These are phyloP conservation scores for Rhabditoides inermis DNA, from an alignment of 2,888 invertebrate genomes.

Conservation along the genomic window DNA sequence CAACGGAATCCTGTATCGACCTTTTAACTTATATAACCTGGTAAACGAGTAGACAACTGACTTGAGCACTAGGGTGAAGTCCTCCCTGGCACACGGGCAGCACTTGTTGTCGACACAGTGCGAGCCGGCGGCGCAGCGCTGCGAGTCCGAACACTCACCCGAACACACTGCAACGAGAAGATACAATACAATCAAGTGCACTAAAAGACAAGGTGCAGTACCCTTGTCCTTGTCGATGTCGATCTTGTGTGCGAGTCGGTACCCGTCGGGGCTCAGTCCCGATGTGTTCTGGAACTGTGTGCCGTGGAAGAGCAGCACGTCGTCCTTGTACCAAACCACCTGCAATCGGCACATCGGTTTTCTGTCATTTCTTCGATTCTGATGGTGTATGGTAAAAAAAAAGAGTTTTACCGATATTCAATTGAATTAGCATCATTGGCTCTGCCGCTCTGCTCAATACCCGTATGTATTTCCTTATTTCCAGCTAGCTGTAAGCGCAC, in stretches of 20 bases:
- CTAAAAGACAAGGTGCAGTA: conserved; percentile 1
- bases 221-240: conserved; percentile 30
- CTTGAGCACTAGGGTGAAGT: conserved; percentile 44
- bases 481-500: no score
- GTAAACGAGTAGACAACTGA: no score
- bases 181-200: neutral
- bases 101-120: conserved; percentile 34
- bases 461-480: no score
- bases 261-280: conserved; percentile 28
- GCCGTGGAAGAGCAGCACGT: conserved; percentile 39
- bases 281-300: conserved; percentile 36
- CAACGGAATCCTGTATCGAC: no score
- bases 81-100: conserved; percentile 33
- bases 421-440: no score
- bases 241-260: conserved; percentile 35
- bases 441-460: no score
- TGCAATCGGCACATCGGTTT: conserved; percentile 8
- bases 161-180: conserved; percentile 21
- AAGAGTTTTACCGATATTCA: no score
- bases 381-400: neutral
- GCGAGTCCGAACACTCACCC: conserved; percentile 25
- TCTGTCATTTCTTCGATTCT: neutral
- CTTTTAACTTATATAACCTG: no score
- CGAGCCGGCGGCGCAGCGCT: conserved; percentile 19
- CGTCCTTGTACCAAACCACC: conserved; percentile 48